phyloP scores from a whole-genome alignment of 1,140 invertebrate genomes.

The Sarcophaga peregrina region DNA sequence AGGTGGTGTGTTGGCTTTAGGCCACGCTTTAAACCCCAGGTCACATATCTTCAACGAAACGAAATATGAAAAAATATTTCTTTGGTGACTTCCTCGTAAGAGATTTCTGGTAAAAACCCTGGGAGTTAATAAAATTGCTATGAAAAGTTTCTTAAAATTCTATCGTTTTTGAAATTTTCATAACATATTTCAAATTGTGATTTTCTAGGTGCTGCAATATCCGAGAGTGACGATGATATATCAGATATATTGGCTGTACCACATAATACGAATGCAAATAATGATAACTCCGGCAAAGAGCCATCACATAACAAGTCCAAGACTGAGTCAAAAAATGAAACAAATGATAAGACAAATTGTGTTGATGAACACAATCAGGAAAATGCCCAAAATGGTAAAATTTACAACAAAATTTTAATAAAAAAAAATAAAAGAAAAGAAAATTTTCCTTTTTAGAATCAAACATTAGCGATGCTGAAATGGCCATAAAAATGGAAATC shows the following conservation, averaged over 20 bases:
- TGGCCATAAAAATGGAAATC: conserved; percentile 33
- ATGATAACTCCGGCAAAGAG: not conserved
- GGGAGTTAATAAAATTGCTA: too few relatives aligned
- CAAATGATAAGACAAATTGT: not conserved
- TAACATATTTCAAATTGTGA: not conserved
- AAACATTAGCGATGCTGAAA: conserved; percentile 39
- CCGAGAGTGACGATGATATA: conserved; percentile 44
- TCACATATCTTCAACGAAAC: too few relatives aligned
- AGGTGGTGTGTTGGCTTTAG: not conserved
- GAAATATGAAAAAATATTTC: too few relatives aligned
- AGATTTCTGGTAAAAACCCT: not conserved
- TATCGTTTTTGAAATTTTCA: too few relatives aligned
- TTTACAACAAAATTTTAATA: conserved; percentile 61
- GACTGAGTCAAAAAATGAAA: not conserved
- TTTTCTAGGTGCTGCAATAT: conserved; percentile 34
- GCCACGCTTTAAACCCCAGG: too few relatives aligned
- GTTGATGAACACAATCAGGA: not conserved
- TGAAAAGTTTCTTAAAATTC: not conserved
- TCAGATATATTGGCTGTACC: conserved; percentile 41
- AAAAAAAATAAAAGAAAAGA: conserved; percentile 53
- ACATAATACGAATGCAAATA: not conserved
- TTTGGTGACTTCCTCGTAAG: not conserved
- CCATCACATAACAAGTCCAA: too few relatives aligned
- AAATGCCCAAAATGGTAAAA: not conserved
- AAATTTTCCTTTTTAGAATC: conserved; percentile 35